Evolutionary conservation across 2,113 vertebrate species (phyloP), one percentile per base, ranked within the genome.

Genomic region (Elachura formosa): DNA sequence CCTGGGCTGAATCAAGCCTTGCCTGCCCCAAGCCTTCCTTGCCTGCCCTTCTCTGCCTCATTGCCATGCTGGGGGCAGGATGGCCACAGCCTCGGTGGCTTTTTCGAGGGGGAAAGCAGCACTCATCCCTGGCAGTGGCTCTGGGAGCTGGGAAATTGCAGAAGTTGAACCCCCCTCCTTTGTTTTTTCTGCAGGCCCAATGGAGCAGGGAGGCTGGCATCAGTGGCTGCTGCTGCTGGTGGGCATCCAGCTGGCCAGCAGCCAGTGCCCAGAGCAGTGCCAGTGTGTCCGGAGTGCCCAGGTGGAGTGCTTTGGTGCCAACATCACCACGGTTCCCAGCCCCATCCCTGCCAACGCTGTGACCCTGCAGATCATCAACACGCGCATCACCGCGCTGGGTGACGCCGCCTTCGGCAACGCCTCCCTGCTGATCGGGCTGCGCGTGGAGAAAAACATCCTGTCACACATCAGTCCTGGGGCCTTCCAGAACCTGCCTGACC

Each of bases 311-410:
- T 96, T 84, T 0, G 98, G 98, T 2, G 58, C 94, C 0, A 3
- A 71, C 40, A 97, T 98, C 33, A 64, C 94, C 2, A 9, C 20
- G 0, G 90, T 98, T n/a, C 98, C 98, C 63, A 93, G 86, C 36
- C 97, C 98, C 45, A 91, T 98, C 86, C 98, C 98, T 3, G 75
- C 56, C 16, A 97, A 98, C 0, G 92, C 98, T 86, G 97, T 98
- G 97, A 98, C 97, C 92, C 97, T 98, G 82, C 98, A 98, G 96
- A 97, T 98, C 64, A 81, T 98, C 78, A 97, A 96, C 96, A 98
- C 98, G 0, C 95, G 21, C 72, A 97, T 98, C 33, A 10, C 90
- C 0, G 97, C 97, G 61, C 96, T 98, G 92, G 93, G 48, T 0
- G 94, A 97, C 5, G 61, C 89, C 0, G 95, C 97, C 4, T 98